Evolutionary conservation across 1,140 invertebrate genomes (phyloP), one percentile per base, ranked within the genome.

Genomic region (Panulirus ornatus): DNA sequence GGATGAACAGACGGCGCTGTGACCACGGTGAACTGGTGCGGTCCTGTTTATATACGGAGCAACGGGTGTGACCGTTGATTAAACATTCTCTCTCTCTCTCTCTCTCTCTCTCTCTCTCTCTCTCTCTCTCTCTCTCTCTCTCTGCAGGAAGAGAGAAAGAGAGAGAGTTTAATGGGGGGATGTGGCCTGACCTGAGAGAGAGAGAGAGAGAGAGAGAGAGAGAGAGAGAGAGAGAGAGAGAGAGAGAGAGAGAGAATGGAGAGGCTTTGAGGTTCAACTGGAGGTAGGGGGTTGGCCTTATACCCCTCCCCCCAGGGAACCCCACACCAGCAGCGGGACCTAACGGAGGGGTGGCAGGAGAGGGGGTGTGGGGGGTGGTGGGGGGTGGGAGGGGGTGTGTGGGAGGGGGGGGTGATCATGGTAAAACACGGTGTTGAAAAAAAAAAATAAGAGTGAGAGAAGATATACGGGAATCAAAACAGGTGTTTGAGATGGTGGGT

Each of bases 201-300:
- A 73, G 34, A 73, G 70, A 36, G 34, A 73, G 70, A 73, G 34
- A 73, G 70, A 73, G 34, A 73, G 34, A 73, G 34, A 73, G 70
- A 73, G 34, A 73, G 22, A 73, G 22, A 73, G 22, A 73, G 34
- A 73, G 70, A 73, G 34, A 73, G 70, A 73, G 34, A 73, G 22
- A 73, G 70, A 73, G 70, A 73, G 34, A 73, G 70, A 73, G 34
- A 73, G 70, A 73, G 34, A 73, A 73, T 11, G 34, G 70, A 36
- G 34, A 73, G 30, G 27, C 9, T 9, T 58, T 58, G 22, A 63
- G 27, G 19, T 63, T 16, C 58, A 63, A 63, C 58, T 22, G n/a
- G 58, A 63, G 27, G 27, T 6, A 63, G 51, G 51, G 22, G 9
- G n/a, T n/a, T n/a, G n/a, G n/a, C n/a, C n/a, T n/a, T n/a, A n/a